Percentiles rank a stretch among this genome's conserved stretches.
Evolutionary conservation across 2,888 invertebrate species (phyloP).

Genomic region (Rhimphoctona megacephalus): DNA sequence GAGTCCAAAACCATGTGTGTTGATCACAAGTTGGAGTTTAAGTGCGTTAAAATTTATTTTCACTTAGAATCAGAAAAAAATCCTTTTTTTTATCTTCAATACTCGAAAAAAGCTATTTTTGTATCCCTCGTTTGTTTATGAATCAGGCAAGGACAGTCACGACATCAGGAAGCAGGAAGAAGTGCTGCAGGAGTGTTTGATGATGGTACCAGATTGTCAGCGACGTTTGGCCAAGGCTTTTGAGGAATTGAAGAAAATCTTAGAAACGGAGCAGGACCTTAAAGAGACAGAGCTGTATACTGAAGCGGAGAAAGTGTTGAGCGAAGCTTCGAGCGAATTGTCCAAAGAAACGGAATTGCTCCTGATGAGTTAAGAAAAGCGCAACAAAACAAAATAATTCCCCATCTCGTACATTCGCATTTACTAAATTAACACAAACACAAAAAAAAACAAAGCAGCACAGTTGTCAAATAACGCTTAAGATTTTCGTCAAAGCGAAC

Average conservation of each 20-base stretch:
- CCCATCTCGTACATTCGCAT: conserved; percentile 57
- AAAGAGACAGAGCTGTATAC: conserved; percentile 90
- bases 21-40: not conserved
- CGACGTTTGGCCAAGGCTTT: conserved; percentile 91
- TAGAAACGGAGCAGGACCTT: conserved; percentile 92
- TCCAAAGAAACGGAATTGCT: conserved; percentile 76
- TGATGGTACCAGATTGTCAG: conserved; percentile 97
- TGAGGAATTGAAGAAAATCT: conserved; percentile 90
- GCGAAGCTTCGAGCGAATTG: conserved; percentile 84
- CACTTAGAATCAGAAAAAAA: not conserved
- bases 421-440: conserved; percentile 22
- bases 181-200: conserved; percentile 94
- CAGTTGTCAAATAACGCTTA: not conserved
- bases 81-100: not conserved
- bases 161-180: conserved; percentile 94
- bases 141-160: conserved; percentile 90
- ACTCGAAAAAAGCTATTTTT: too few relatives aligned
- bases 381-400: conserved; percentile 14
- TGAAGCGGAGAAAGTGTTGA: conserved; percentile 89
- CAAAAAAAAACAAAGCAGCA: not conserved
- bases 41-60: not conserved
- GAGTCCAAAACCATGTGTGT: not conserved
- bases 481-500: not conserved
- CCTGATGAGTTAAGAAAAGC: conserved; percentile 49
- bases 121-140: not conserved